A percentile compares a stretch with the other conserved stretches of the same genome.
These are phyloP conservation scores for Gryllus bimaculatus DNA, from an alignment of 1,140 invertebrate genomes.

Conservation along the genomic window DNA sequence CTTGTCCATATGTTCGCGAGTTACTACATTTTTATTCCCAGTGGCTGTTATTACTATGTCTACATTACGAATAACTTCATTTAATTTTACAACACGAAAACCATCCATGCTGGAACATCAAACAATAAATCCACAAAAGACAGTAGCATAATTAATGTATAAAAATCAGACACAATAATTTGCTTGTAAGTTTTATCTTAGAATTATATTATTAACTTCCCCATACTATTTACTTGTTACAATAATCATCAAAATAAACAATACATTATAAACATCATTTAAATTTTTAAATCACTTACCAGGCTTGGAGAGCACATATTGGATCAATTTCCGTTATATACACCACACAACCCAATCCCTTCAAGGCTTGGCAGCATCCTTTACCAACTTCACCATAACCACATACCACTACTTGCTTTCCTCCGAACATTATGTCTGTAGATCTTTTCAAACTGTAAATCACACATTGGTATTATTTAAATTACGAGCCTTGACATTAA, in stretches of 20 bases:
- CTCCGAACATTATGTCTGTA: conserved; percentile 97
- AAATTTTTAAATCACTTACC: conserved; percentile 42
- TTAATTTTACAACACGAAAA: conserved; percentile 88
- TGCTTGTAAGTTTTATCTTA: conserved; percentile 1
- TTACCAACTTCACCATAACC: conserved; percentile 98
- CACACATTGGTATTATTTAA: background rate
- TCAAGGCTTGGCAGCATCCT: conserved; percentile 90
- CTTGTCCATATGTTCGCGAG: conserved; percentile 89
- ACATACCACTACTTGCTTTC: conserved; percentile 92
- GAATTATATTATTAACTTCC: background rate
- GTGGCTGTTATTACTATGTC: conserved; percentile 94
- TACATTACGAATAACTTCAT: conserved; percentile 86
- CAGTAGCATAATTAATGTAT: background rate
- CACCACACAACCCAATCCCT: conserved; percentile 86
- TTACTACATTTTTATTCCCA: conserved; percentile 94
- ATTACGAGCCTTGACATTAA: too few species aligned
- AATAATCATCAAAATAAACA: conserved; percentile 12
- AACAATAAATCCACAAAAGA: conserved; percentile 24
- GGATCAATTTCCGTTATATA: conserved; percentile 98
- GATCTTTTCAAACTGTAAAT: conserved; percentile 77
- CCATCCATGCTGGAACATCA: conserved; percentile 79
- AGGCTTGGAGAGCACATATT: conserved; percentile 94
- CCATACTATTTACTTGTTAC: background rate
- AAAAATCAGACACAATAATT: background rate
- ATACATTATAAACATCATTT: background rate